Conservation (phyloP, 2,797 vertebrate species). For the Centroberyx gerrardi region DNA sequence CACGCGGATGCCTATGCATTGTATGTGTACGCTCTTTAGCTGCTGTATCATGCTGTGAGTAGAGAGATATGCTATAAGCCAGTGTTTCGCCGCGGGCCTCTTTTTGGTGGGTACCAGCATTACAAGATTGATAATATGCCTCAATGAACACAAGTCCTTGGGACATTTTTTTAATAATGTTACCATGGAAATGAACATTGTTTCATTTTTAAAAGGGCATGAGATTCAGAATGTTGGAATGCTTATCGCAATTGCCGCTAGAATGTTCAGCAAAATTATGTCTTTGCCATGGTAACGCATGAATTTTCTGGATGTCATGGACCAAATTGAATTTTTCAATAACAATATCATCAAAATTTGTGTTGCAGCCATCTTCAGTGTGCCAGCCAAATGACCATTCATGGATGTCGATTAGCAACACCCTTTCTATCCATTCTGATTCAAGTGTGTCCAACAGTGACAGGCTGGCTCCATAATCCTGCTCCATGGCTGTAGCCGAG, state of each 20-base stretch:
- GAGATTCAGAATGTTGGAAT: conserved; percentile 2
- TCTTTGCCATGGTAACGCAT: conserved; percentile 11
- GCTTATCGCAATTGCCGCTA: conserved; percentile 8
- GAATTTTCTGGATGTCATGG: background rate
- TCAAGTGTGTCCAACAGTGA: background rate
- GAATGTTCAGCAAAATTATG: conserved; percentile 17
- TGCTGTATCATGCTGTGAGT: conserved; percentile 36
- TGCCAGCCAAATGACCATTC: background rate
- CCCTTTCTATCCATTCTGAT: background rate
- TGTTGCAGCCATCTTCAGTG: background rate
- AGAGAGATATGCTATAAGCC: conserved; percentile 32
- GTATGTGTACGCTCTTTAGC: conserved; percentile 37
- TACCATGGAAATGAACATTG: conserved; percentile 41
- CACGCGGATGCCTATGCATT: background rate
- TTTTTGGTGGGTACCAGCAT: conserved; percentile 36
- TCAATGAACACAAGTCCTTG: conserved; percentile 44
- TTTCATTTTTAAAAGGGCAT: conserved; percentile 38
- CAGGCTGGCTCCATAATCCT: background rate
- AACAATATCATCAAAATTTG: background rate
- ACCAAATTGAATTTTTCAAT: conserved; percentile 21
- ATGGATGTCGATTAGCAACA: background rate
- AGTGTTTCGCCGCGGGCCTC: conserved; percentile 39
- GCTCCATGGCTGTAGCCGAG: background rate
- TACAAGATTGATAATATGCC: conserved; percentile 49
- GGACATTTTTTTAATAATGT: conserved; percentile 49